A percentile compares a stretch with the other conserved stretches of the same genome.
Evolutionary conservation across 2,797 vertebrate species (phyloP).

Genomic region (Scolopax rusticola): DNA sequence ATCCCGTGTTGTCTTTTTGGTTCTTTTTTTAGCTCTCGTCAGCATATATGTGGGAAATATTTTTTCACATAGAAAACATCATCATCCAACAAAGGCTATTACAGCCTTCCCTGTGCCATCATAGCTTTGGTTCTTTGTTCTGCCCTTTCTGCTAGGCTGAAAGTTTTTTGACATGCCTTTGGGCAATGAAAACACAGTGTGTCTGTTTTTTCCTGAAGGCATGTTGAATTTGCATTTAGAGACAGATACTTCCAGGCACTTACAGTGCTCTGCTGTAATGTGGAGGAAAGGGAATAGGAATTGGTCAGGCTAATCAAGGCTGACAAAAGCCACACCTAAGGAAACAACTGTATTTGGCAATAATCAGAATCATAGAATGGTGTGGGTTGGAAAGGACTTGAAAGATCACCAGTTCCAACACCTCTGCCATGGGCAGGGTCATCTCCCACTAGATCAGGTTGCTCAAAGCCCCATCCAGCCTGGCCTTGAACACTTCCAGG

Average conservation of each 20-base stretch:
- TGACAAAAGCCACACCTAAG: neutral
- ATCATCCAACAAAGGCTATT: neutral
- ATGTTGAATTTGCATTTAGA: neutral
- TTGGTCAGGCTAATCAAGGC: neutral
- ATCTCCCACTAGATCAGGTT: neutral
- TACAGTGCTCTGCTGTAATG: neutral
- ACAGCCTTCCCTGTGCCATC: neutral
- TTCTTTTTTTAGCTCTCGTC: neutral
- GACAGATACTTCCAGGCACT: fast-evolving
- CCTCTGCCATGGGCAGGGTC: neutral
- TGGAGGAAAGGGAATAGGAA: neutral
- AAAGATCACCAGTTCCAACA: neutral
- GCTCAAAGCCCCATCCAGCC: neutral
- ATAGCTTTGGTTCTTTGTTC: neutral
- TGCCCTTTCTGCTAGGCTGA: neutral
- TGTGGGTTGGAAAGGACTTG: neutral
- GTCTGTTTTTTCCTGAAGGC: neutral
- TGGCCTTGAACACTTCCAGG: neutral
- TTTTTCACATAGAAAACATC: neutral
- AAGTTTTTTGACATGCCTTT: neutral
- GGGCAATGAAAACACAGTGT: neutral
- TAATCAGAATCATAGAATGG: neutral
- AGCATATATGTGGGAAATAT: neutral
- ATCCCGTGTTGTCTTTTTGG: fast-evolving
- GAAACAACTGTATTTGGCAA: neutral